Evolutionary conservation across 2,888 invertebrate genomes (phyloP).

Genomic region (Tribolium freemani): DNA sequence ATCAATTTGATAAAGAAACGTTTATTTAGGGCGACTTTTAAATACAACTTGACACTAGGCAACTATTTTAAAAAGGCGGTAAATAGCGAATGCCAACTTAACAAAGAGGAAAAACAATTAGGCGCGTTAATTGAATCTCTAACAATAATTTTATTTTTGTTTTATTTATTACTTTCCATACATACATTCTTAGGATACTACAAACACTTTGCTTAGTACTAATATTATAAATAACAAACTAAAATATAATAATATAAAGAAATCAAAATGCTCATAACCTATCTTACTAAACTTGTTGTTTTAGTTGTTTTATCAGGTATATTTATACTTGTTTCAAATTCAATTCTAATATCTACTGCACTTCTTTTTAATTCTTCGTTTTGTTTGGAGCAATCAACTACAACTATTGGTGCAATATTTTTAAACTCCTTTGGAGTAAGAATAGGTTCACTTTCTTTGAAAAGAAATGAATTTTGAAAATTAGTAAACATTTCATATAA

Average conservation of each 20-base stretch:
- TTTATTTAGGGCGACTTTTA: no score
- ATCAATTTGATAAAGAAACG: no score
- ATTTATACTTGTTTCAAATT: slow-evolving; percentile 27
- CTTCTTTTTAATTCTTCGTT: slow-evolving; percentile 10
- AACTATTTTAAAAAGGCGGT: no score
- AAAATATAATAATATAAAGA: neutral
- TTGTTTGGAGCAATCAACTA: slow-evolving; percentile 23
- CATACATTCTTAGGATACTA: neutral
- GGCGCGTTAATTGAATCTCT: no score
- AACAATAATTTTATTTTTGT: neutral
- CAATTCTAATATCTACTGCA: slow-evolving; percentile 26
- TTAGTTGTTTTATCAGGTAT: slow-evolving; percentile 8
- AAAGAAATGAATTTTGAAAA: slow-evolving; percentile 8
- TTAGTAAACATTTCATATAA: slow-evolving; percentile 41
- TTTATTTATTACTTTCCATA: neutral
- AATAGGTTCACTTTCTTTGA: slow-evolving; percentile 1
- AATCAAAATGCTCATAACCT: neutral
- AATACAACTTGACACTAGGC: no score
- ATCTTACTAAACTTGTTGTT: neutral
- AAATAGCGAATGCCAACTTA: no score
- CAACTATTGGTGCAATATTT: slow-evolving; percentile 8
- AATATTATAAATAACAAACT: no score
- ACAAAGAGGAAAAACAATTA: no score
- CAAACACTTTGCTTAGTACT: no score
- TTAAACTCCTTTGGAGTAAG: slow-evolving; percentile 21